Evolutionary conservation across 2,113 vertebrate species (phyloP).

Genomic region (Protobothrops mucrosquamatus): DNA sequence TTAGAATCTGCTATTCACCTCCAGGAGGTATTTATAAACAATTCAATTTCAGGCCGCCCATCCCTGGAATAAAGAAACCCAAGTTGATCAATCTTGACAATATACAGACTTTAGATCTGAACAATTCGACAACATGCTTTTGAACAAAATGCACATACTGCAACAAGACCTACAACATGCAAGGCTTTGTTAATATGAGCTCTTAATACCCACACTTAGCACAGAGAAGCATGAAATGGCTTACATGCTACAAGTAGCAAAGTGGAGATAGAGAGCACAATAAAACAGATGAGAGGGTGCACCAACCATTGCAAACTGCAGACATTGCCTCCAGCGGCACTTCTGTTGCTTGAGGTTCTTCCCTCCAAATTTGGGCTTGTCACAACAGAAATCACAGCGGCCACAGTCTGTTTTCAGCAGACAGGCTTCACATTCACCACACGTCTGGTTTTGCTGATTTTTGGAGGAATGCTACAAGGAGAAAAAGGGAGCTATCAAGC

Average conservation of each 20-base stretch:
- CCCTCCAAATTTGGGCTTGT: conserved; percentile 91
- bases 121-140: background rate
- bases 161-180: background rate
- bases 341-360: conserved; percentile 88
- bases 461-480: conserved; percentile 54
- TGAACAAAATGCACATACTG: background rate
- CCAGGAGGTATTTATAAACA: background rate
- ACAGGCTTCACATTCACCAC: conserved; percentile 83
- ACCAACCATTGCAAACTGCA: conserved; percentile 84
- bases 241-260: background rate
- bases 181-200: background rate
- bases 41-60: background rate
- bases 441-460: conserved; percentile 72
- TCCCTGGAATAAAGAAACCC: background rate
- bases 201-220: too few species aligned
- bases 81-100: background rate
- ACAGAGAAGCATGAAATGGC: background rate
- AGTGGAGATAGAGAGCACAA: background rate
- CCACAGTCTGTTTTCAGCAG: conserved; percentile 81
- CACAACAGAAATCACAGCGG: conserved; percentile 84
- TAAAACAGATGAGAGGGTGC: background rate
- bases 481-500: background rate
- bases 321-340: conserved; percentile 84
- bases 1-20: background rate
- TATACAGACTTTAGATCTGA: background rate